Evolutionary conservation across 1,140 invertebrate genomes (phyloP).

Genomic region (Pseudomyrmex concolor): DNA sequence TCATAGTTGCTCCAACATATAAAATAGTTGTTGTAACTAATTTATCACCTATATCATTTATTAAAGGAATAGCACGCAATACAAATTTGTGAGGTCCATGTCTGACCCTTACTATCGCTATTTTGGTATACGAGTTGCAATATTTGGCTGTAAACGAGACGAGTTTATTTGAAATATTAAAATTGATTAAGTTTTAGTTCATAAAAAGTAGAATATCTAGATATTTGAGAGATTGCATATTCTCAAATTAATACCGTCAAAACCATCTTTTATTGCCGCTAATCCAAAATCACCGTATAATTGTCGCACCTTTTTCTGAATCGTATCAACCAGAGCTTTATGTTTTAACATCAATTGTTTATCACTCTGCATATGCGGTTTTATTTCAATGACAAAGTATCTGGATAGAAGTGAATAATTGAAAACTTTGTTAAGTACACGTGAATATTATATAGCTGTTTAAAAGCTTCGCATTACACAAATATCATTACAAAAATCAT

Average conservation of each 20-base stretch:
- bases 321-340: constrained; percentile 85
- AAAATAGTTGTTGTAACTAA: constrained; percentile 88
- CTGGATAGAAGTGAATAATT: constrained; percentile 77
- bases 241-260: constrained; percentile 82
- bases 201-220: not conserved
- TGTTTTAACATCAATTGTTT: constrained; percentile 86
- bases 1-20: constrained; percentile 91
- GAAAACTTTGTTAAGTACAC: not conserved
- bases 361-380: constrained; percentile 79
- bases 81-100: constrained; percentile 91
- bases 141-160: constrained; percentile 87
- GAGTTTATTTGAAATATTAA: not conserved
- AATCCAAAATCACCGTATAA: constrained; percentile 90
- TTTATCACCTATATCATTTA: constrained; percentile 87
- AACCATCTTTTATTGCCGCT: constrained; percentile 88
- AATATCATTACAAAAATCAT: constrained; percentile 5
- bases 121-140: constrained; percentile 90
- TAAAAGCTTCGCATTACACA: not conserved
- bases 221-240: too few species aligned
- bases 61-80: constrained; percentile 88
- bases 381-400: constrained; percentile 88
- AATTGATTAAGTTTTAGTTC: not conserved
- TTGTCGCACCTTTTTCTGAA: constrained; percentile 88
- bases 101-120: constrained; percentile 89
- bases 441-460: not conserved